A percentile compares a stretch with the other conserved stretches of the same genome.
Conservation (phyloP, 1,140 invertebrate species). For the Euglossa dilemma region DNA sequence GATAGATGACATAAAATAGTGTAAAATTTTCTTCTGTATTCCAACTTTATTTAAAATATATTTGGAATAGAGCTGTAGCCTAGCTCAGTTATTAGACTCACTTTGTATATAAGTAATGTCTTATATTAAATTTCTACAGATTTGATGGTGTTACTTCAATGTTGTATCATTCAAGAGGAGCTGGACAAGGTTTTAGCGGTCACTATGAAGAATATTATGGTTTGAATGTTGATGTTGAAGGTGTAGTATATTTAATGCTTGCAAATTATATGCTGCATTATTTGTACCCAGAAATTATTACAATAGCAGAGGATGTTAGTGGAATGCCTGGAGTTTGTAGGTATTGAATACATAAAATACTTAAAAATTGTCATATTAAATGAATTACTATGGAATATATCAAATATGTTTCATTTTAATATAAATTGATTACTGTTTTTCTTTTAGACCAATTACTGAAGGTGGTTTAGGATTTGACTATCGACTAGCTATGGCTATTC, state of each 20-base stretch:
- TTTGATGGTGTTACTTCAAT: conserved; percentile 99
- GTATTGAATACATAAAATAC: conserved; percentile 52
- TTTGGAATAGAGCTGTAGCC: too few species aligned
- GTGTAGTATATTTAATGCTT: conserved; percentile 96
- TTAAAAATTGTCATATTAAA: neutral
- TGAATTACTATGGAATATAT: neutral
- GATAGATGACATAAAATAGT: too few species aligned
- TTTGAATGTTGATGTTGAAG: conserved; percentile 97
- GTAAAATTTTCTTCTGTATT: too few species aligned
- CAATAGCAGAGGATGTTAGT: conserved; percentile 99
- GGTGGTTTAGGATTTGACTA: conserved; percentile 99
- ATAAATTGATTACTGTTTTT: conserved; percentile 6
- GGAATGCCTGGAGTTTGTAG: conserved; percentile 99
- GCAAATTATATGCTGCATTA: conserved; percentile 96
- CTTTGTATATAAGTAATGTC: neutral
- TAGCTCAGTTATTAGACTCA: too few species aligned
- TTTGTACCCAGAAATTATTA: conserved; percentile 92
- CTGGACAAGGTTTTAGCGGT: conserved; percentile 95
- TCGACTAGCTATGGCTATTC: conserved; percentile 98
- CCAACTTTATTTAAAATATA: too few species aligned
- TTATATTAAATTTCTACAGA: conserved; percentile 76
- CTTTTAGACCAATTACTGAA: conserved; percentile 89
- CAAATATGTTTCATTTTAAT: neutral
- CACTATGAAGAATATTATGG: conserved; percentile 99
- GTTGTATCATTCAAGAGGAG: conserved; percentile 98